phyloP scores from a whole-genome alignment of 1,140 invertebrate species.

The Sarcophaga peregrina region DNA sequence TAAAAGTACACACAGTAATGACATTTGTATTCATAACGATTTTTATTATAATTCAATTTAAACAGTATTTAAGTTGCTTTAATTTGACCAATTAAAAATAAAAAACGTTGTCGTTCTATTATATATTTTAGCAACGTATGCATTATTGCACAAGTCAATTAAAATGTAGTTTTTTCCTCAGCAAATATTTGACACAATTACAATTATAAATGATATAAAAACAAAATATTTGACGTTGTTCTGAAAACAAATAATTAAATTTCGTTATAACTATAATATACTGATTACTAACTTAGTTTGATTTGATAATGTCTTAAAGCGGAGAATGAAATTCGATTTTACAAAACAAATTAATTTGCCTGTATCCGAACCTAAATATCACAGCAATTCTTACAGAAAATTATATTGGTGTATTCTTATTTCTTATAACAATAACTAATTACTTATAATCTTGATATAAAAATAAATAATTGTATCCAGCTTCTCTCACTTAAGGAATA shows the following conservation, averaged over 20 bases:
- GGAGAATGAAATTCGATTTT: not conserved
- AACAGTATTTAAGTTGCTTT: not conserved
- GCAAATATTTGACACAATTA: not conserved
- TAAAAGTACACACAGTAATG: no score
- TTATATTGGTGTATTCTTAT: not conserved
- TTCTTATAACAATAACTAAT: not conserved
- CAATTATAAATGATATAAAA: not conserved
- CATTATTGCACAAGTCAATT: not conserved
- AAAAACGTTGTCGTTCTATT: not conserved
- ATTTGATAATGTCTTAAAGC: not conserved
- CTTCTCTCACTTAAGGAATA: no score
- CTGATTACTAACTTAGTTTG: not conserved
- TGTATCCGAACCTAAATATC: not conserved
- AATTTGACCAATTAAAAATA: not conserved
- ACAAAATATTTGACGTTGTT: not conserved
- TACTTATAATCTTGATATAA: not conserved
- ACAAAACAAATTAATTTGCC: not conserved
- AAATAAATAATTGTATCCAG: not conserved
- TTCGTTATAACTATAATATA: not conserved
- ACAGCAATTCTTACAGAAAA: not conserved
- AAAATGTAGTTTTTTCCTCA: not conserved
- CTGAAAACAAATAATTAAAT: not conserved
- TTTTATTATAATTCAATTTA: constrained; percentile 1
- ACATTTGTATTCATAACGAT: not conserved
- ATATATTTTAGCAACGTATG: not conserved